Evolutionary conservation across 1,140 invertebrate species (phyloP).

Genomic region (Drosophila pseudoobscura): DNA sequence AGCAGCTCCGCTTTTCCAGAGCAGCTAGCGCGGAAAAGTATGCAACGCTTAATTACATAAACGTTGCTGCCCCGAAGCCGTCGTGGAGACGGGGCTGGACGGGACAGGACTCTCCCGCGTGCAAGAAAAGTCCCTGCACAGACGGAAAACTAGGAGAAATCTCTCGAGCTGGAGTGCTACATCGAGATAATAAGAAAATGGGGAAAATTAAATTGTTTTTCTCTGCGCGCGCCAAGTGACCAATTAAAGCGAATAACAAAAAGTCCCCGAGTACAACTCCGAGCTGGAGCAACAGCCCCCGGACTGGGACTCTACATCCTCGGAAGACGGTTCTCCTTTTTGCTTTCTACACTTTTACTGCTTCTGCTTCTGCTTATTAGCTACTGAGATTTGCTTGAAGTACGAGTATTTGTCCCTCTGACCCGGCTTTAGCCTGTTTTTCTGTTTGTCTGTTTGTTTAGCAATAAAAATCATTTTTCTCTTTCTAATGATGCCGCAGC

Average conservation of each 20-base stretch:
- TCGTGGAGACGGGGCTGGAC: constrained; percentile 8
- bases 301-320: constrained; percentile 14
- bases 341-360: constrained; percentile 8
- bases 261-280: constrained; percentile 37
- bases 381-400: constrained; percentile 59
- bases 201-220: constrained; percentile 79
- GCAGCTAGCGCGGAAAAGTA: constrained; percentile 40
- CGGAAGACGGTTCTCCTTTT: constrained; percentile 26
- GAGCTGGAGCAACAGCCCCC: constrained; percentile 35
- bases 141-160: constrained; percentile 16
- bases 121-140: not conserved
- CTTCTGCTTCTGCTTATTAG: constrained; percentile 30
- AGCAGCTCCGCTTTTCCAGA: too few species aligned
- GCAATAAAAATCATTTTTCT: constrained; percentile 73
- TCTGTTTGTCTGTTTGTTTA: constrained; percentile 59
- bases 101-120: not conserved
- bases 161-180: constrained; percentile 56
- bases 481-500: constrained; percentile 66
- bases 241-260: constrained; percentile 72
- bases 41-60: constrained; percentile 77
- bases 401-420: constrained; percentile 27
- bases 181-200: constrained; percentile 79
- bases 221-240: constrained; percentile 73
- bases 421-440: not conserved
- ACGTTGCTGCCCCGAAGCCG: constrained; percentile 25